Percentiles rank a stretch among this genome's conserved stretches.
Conservation (phyloP, 2,113 vertebrate species). For the Prunella himalayana region DNA sequence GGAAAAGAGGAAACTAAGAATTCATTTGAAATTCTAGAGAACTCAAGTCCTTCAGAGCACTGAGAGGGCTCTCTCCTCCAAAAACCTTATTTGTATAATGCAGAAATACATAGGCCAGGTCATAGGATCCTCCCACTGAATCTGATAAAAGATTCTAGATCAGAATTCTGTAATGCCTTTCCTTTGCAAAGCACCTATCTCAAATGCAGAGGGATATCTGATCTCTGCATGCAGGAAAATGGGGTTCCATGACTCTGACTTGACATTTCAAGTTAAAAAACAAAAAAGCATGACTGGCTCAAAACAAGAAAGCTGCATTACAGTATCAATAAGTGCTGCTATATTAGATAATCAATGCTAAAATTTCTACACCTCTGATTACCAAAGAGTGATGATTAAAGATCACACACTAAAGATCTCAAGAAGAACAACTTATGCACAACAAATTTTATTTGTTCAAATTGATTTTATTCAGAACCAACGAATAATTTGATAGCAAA, state of each 20-base stretch:
- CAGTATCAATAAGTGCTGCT: background rate
- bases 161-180: background rate
- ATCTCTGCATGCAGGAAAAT: background rate
- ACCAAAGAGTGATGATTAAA: background rate
- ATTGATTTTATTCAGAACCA: background rate
- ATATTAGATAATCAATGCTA: background rate
- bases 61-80: background rate
- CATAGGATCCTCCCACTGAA: background rate
- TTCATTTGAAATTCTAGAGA: background rate
- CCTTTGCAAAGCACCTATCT: background rate
- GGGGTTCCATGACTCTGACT: background rate
- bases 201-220: background rate
- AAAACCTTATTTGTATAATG: background rate
- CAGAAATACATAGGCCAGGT: background rate
- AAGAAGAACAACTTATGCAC: background rate
- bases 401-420: background rate
- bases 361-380: background rate
- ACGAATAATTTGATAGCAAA: background rate
- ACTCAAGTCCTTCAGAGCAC: background rate
- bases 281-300: background rate
- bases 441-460: background rate
- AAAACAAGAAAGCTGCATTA: background rate
- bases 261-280: background rate
- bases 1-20: background rate
- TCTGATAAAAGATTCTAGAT: background rate